Conservation (phyloP, 2,113 vertebrate species). For the Pachypanchax playfairii region DNA sequence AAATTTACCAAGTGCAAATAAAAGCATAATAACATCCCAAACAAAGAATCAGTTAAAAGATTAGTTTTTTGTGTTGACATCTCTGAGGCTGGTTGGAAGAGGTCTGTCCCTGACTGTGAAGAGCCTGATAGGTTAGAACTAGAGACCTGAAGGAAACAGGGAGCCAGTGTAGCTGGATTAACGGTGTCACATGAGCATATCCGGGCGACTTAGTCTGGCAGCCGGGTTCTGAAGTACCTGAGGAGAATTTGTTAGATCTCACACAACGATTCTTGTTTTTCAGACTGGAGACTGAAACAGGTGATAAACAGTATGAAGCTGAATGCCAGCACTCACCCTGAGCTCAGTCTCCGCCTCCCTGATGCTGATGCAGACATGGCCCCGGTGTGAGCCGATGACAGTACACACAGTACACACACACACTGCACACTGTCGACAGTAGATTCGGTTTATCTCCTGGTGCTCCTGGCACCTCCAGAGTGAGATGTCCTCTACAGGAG, state of each 20-base stretch:
- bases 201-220: too few relatives aligned
- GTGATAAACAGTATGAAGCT: neutral
- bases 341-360: constrained; percentile 78
- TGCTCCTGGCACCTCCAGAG: constrained; percentile 80
- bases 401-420: constrained; percentile 84
- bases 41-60: too few relatives aligned
- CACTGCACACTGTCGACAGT: constrained; percentile 75
- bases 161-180: too few relatives aligned
- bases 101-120: too few relatives aligned
- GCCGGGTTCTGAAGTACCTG: too few relatives aligned
- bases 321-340: constrained; percentile 65
- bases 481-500: constrained; percentile 75
- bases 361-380: constrained; percentile 78
- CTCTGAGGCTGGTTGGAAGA: too few relatives aligned
- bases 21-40: too few relatives aligned
- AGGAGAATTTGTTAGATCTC: neutral
- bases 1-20: too few relatives aligned
- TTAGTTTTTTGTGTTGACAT: too few relatives aligned
- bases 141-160: too few relatives aligned
- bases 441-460: constrained; percentile 83
- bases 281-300: neutral
- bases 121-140: too few relatives aligned
- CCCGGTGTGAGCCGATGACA: constrained; percentile 76
- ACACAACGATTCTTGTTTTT: neutral
- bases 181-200: too few relatives aligned